These are phyloP conservation scores for Schrankia costaestrigalis DNA, from an alignment of 2,888 invertebrate genomes.

Conservation along the genomic window DNA sequence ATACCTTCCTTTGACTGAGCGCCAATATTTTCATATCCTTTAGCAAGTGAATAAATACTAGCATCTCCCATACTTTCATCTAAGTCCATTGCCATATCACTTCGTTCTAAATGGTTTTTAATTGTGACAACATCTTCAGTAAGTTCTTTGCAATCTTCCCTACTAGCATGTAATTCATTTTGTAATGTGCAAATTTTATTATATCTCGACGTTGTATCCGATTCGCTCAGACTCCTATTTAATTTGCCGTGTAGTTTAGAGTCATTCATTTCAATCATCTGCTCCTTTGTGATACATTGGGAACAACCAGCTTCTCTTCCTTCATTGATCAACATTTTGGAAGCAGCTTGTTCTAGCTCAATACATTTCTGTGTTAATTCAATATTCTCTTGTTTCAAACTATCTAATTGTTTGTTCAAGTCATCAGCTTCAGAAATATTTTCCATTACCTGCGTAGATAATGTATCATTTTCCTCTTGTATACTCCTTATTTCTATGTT, in stretches of 20 bases:
- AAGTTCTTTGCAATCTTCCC: constrained; percentile 67
- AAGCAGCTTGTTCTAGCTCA: constrained; percentile 29
- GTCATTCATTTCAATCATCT: constrained; percentile 31
- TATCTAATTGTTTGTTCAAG: constrained; percentile 60
- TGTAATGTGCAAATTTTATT: constrained; percentile 68
- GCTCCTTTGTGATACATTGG: constrained; percentile 44
- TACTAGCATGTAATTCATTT: constrained; percentile 63
- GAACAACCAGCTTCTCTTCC: constrained; percentile 26
- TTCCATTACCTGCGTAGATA: constrained; percentile 81
- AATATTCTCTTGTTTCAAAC: constrained; percentile 39
- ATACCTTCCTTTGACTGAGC: constrained; percentile 34
- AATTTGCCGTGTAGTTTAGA: constrained; percentile 45
- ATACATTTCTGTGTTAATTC: constrained; percentile 39
- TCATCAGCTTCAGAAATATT: constrained; percentile 77
- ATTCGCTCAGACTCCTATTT: constrained; percentile 62
- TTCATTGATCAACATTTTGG: constrained; percentile 17
- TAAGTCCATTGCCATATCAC: constrained; percentile 59
- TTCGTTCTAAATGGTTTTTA: constrained; percentile 64
- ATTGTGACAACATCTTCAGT: constrained; percentile 67
- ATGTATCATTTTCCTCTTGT: constrained; percentile 74
- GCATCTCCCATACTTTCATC: constrained; percentile 58
- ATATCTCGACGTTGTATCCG: constrained; percentile 57
- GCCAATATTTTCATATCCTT: constrained; percentile 31
- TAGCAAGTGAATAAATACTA: constrained; percentile 38
- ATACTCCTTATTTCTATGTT: constrained; percentile 50